phyloP scores from a whole-genome alignment of 1,140 invertebrate species.

The Sminthurinus signatus region DNA sequence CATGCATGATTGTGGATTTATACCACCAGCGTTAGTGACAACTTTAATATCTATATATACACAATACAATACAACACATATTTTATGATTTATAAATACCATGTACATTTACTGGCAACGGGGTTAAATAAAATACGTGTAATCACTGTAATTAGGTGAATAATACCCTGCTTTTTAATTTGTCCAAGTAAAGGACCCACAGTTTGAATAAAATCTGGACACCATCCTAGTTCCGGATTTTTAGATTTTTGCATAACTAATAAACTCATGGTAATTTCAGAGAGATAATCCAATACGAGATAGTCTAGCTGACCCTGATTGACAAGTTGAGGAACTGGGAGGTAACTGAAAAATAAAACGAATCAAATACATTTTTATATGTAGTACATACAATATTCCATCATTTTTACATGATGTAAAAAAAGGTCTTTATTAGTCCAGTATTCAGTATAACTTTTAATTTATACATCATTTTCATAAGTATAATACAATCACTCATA shows the following conservation, averaged over 20 bases:
- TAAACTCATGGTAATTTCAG: conserved; percentile 55
- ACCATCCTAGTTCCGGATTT: conserved; percentile 49
- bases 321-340: conserved; percentile 49
- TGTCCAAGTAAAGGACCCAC: conserved; percentile 49
- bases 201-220: conserved; percentile 51
- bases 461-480: too few species aligned
- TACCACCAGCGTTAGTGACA: conserved; percentile 53
- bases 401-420: too few species aligned
- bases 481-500: too few species aligned
- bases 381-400: not conserved
- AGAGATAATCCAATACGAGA: conserved; percentile 53
- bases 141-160: too few species aligned
- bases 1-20: conserved; percentile 52
- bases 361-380: not conserved
- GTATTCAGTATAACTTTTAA: too few species aligned
- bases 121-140: too few species aligned
- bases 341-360: too few species aligned
- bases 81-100: conserved; percentile 15
- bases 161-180: too few species aligned
- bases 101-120: too few species aligned
- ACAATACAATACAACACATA: conserved; percentile 2
- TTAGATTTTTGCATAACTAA: conserved; percentile 46
- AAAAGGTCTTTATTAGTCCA: too few species aligned
- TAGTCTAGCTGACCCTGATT: conserved; percentile 50
- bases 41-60: conserved; percentile 47